phyloP scores from a whole-genome alignment of 2,113 vertebrate genomes.

The Micronycteris hirsuta region DNA sequence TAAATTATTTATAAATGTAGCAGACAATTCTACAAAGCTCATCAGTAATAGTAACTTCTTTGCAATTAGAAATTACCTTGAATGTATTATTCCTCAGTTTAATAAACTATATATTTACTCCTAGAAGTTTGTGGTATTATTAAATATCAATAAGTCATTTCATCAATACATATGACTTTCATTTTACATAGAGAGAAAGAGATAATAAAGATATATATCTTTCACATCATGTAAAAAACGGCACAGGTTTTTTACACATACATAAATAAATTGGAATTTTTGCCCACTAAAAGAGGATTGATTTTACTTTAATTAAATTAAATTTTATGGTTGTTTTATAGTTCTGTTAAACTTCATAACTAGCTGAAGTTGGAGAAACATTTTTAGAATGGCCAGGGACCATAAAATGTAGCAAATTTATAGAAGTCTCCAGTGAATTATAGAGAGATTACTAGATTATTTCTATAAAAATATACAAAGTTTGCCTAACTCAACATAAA shows the following conservation, averaged over 20 bases:
- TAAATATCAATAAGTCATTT: background rate
- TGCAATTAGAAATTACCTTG: conserved; percentile 44
- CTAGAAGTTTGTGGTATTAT: background rate
- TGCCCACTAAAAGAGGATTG: background rate
- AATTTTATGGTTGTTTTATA: background rate
- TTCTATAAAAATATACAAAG: background rate
- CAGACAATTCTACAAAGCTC: conserved; percentile 30
- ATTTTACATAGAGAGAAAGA: too few relatives aligned
- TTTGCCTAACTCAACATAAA: background rate
- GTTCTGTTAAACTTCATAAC: conserved; percentile 5
- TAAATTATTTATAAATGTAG: conserved; percentile 18
- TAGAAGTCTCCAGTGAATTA: background rate
- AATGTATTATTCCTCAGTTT: conserved; percentile 11
- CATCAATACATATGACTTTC: background rate
- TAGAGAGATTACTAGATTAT: background rate
- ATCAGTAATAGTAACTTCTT: conserved; percentile 23
- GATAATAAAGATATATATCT: background rate
- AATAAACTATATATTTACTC: conserved; percentile 13
- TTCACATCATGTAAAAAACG: background rate
- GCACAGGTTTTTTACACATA: background rate
- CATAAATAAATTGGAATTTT: background rate
- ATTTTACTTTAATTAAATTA: background rate
- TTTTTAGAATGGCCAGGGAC: conserved; percentile 23
- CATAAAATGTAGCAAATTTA: conserved; percentile 23
- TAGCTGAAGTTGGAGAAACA: background rate